These are phyloP conservation scores for Scaptomyza reducta DNA, from an alignment of 2,888 invertebrate species.

Conservation along the genomic window DNA sequence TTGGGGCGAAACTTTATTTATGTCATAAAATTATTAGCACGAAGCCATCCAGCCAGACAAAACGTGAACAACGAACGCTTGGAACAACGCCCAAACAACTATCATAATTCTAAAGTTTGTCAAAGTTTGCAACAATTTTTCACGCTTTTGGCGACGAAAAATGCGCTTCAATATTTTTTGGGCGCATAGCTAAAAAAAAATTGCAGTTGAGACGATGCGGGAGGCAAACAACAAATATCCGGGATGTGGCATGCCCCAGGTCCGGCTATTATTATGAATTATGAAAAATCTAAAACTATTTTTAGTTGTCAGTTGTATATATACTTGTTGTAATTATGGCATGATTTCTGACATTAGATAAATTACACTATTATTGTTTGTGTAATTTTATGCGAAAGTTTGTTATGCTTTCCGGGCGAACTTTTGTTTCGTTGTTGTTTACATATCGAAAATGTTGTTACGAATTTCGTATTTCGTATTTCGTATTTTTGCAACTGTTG, in stretches of 20 bases:
- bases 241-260: slow-evolving; percentile 7
- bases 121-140: slow-evolving; percentile 76
- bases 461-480: slow-evolving; percentile 7
- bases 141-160: slow-evolving; percentile 65
- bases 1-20: slow-evolving; percentile 57
- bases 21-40: slow-evolving; percentile 69
- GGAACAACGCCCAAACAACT: slow-evolving; percentile 35
- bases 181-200: slow-evolving; percentile 42
- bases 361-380: slow-evolving; percentile 58
- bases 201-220: slow-evolving; percentile 45
- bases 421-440: slow-evolving; percentile 13
- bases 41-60: slow-evolving; percentile 28
- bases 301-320: slow-evolving; percentile 33
- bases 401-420: slow-evolving; percentile 10
- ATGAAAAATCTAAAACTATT: slow-evolving; percentile 28
- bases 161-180: slow-evolving; percentile 52
- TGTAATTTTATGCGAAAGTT: slow-evolving; percentile 33
- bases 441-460: slow-evolving; percentile 14
- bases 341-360: slow-evolving; percentile 64
- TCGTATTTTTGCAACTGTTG: not conserved
- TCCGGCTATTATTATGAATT: slow-evolving; percentile 36
- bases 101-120: slow-evolving; percentile 68
- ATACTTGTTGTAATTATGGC: slow-evolving; percentile 55
- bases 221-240: slow-evolving; percentile 1
- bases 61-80: slow-evolving; percentile 25